Evolutionary conservation across 2,113 vertebrate species (phyloP), one percentile per base, ranked within the genome.

Genomic region (Galeopterus variegatus): DNA sequence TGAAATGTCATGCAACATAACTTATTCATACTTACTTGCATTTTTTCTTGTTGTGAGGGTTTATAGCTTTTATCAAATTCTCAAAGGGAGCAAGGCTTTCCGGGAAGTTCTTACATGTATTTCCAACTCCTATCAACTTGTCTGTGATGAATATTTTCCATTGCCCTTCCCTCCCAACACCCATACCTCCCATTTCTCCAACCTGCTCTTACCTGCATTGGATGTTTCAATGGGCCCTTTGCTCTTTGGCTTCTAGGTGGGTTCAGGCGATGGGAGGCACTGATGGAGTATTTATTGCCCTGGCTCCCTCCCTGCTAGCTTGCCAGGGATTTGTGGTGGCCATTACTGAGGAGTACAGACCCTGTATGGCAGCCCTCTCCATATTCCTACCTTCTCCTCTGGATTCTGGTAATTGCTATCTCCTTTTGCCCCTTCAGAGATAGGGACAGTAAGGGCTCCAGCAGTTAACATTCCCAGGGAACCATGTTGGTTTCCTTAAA

Each of bases 1-100:
- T 88, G 77, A 96, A 64, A 90, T 95, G 33, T 85, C 62, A 73
- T 56, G 26, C n/a, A 86, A 91, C 94, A 88, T 91, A 41, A 94
- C 94, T 73, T 93, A 60, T 62, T 96, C 81, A 90, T 73, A 50
- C n/a, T 84, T 88, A 36, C 21, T 94, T 90, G 67, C 5, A 45
- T 54, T 75, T 96, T 58, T 48, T 58, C 10, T 79, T 88, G 24
- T 92, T 87, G 50, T 88, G 56, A 96, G 23, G 6, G 8, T 91
- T 88, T 97, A 76, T 28, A 93, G 69, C 21, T 87, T 58, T 77
- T 45, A 67, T 62, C 48, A 89, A 89, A 81, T 67, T 96, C 28
- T 90, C 33, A 41, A 82, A 89, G 23, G 58, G n/a, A 93, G 17
- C 48, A 77, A 83, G 3, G 0, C 1, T 95, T 93, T 75, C 58